A percentile compares a stretch with the other conserved stretches of the same genome.
These are phyloP conservation scores for Nemotelus pantherinus DNA, from an alignment of 2,888 invertebrate genomes.

Conservation along the genomic window DNA sequence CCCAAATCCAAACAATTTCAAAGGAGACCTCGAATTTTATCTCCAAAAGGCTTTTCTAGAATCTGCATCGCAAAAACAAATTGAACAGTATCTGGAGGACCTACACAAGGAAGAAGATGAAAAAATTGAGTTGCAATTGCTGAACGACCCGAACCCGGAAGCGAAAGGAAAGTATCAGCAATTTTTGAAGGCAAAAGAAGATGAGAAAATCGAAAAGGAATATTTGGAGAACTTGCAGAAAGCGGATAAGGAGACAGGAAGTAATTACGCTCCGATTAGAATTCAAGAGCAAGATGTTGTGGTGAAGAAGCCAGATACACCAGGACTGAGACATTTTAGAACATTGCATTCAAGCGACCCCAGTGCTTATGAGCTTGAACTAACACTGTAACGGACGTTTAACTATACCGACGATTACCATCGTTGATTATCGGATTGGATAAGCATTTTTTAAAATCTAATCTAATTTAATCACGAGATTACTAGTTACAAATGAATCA, in stretches of 20 bases:
- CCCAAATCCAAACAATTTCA: conserved; percentile 26
- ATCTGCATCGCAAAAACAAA: conserved; percentile 46
- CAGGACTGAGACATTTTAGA: conserved; percentile 27
- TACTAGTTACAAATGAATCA: too few relatives aligned
- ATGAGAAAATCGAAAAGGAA: conserved; percentile 47
- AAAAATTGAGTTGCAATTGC: conserved; percentile 42
- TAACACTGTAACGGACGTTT: not conserved
- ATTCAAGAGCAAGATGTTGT: not conserved
- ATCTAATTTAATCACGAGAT: too few relatives aligned
- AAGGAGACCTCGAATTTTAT: conserved; percentile 37
- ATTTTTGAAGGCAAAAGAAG: conserved; percentile 48
- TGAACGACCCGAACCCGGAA: conserved; percentile 47
- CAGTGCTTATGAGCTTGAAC: conserved; percentile 14
- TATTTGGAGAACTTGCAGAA: conserved; percentile 41
- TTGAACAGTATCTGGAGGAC: conserved; percentile 47
- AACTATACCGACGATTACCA: too few relatives aligned
- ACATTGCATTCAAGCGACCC: conserved; percentile 10
- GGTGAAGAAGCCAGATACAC: conserved; percentile 23
- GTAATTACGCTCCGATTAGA: not conserved
- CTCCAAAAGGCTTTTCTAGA: conserved; percentile 35
- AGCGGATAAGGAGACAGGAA: not conserved
- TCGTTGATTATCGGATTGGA: too few relatives aligned
- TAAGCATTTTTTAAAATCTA: too few relatives aligned
- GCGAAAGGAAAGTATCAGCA: conserved; percentile 46
- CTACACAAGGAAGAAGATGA: conserved; percentile 46